Evolutionary conservation across 2,888 invertebrate species (phyloP).

Genomic region (Luffia ferchaultella): DNA sequence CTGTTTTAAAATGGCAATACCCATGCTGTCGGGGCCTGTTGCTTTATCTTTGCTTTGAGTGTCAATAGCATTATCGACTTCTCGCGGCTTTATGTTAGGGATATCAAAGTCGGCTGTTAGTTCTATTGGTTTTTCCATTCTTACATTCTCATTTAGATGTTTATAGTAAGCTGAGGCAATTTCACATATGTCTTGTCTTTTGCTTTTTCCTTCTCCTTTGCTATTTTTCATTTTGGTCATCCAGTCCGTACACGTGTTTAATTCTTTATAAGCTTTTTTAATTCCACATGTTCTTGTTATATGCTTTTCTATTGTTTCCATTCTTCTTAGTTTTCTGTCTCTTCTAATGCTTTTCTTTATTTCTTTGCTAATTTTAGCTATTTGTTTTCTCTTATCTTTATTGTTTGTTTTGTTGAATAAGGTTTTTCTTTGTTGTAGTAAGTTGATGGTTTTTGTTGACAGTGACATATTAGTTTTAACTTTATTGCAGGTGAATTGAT

Average conservation of each 20-base stretch:
- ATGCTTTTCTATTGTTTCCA: slow-evolving; percentile 8
- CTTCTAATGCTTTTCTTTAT: slow-evolving; percentile 7
- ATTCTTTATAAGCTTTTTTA: slow-evolving; percentile 7
- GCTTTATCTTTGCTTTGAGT: not conserved
- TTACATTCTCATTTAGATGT: not conserved
- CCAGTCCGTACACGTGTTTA: slow-evolving; percentile 9
- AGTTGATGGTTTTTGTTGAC: not conserved
- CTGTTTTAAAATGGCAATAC: not conserved
- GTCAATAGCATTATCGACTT: not conserved
- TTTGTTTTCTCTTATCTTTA: slow-evolving; percentile 1
- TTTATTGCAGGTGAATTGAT: not conserved
- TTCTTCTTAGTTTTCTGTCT: slow-evolving; percentile 6
- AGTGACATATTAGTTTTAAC: not conserved
- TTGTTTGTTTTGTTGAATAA: not conserved
- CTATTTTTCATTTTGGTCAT: slow-evolving; percentile 6
- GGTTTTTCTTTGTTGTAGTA: not conserved
- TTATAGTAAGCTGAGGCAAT: slow-evolving; percentile 2
- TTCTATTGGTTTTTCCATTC: not conserved
- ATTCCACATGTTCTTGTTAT: slow-evolving; percentile 9
- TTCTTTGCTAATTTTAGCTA: slow-evolving; percentile 10
- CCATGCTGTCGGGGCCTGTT: not conserved
- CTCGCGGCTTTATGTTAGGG: not conserved
- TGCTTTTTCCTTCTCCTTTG: slow-evolving; percentile 2
- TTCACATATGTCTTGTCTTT: slow-evolving; percentile 9
- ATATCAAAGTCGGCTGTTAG: not conserved